phyloP scores from a whole-genome alignment of 2,888 invertebrate genomes.

The Yponomeuta sedellus region DNA sequence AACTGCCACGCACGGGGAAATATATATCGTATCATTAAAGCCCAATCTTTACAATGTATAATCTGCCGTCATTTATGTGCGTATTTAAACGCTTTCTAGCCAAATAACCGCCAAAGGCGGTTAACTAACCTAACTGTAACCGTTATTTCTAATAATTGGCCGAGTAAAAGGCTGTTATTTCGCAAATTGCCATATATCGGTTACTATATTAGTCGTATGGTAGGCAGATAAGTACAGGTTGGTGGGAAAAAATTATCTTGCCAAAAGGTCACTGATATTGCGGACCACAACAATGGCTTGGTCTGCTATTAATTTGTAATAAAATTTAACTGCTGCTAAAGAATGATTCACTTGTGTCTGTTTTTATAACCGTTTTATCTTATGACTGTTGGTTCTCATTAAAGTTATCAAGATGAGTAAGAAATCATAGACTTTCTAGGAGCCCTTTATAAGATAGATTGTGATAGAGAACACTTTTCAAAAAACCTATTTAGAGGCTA shows the following conservation, averaged over 20 bases:
- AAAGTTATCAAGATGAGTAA: no score
- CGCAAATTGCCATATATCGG: conserved; percentile 45
- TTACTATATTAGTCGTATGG: conserved; percentile 10
- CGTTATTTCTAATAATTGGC: conserved; percentile 53
- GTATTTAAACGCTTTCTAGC: conserved; percentile 15
- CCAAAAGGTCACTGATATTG: background rate
- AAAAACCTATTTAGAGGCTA: no score
- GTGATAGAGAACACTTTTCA: no score
- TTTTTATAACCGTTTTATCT: no score
- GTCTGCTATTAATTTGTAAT: background rate
- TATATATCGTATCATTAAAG: conserved; percentile 1
- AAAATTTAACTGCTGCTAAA: background rate
- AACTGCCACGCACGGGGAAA: background rate
- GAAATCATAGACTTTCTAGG: no score
- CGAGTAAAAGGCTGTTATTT: conserved; percentile 52
- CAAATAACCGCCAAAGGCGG: conserved; percentile 20
- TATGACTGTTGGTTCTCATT: no score
- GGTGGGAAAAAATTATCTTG: background rate
- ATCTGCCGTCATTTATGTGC: conserved; percentile 6
- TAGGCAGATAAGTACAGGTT: conserved; percentile 13
- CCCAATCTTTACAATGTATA: conserved; percentile 11
- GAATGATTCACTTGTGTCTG: no score
- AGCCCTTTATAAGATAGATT: no score
- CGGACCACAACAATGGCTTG: background rate
- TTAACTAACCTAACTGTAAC: conserved; percentile 42